Base-by-base conservation (phyloP, 2,797 vertebrate genomes). In the Diglossa cyanea region DNA sequence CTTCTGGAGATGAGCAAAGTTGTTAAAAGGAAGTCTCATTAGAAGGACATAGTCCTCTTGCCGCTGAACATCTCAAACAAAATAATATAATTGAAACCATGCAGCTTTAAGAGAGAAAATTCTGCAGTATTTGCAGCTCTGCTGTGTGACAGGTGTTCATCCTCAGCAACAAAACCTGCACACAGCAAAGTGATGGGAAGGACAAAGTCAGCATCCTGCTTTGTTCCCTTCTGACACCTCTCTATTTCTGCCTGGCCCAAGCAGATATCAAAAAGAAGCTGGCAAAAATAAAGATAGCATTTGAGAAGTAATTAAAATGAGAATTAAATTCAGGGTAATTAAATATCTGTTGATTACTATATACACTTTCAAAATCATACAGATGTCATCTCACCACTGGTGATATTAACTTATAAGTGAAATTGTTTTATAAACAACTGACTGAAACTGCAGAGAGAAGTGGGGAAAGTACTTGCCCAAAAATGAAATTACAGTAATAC, bases 241-340 rank as follows among this genome's bases (percentile, higher is more conserved):
- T 90, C 79, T 76, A 67, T 77, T 88, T 84, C 53, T 87, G 60
- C 33, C 89, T 91, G 76, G 91, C 78, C 80, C 79, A 92, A 93
- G 72, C 71, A 88, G 65, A 8, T 51, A 84, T 28, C 73, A 89
- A 70, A 95, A 61, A 40, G 94, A 94, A 76, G 93, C 84, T 91
- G 72, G 88, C 92, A 93, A 84, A 97, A 97, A 96, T 68, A 73
- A 89, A 95, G 70, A 75, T 53, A 92, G 79, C 55, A 93, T 77
- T 86, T 86, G 54, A 77, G 23, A 92, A 53, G 54, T 37, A 90
- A 90, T 86, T 79, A 72, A 86, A 88, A 83, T 2, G 9, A 76
- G 6, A 57, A 88, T 60, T 47, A 42, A 62, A 66, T 54, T 65
- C 33, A 71, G 24, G 44, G 17, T 50, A 66, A 73, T 85, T 70